Evolutionary conservation across 2,797 vertebrate species (phyloP), one percentile per base, ranked within the genome.

Genomic region (Pempheris klunzingeri): DNA sequence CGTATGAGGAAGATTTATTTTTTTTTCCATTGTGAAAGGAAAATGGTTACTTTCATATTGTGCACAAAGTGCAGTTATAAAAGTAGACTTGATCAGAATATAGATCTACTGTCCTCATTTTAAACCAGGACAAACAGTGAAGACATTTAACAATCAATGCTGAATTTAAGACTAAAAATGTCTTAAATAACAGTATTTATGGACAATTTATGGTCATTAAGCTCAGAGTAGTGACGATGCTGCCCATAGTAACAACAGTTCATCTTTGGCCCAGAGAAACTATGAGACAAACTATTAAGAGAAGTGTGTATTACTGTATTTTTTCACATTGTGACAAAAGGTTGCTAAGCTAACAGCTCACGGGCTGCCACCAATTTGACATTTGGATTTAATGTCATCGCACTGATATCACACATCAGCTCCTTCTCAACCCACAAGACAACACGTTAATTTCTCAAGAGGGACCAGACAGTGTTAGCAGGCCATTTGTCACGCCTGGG

Each of bases 401-500:
- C 39, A 36, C 41, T 52, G 74, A 84, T 77, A 75, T 64, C 78
- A 60, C 58, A 71, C 66, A 50, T 64, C 5, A 22, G 68, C 63
- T 76, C 75, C 74, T 26, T 55, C 71, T 81, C 78, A 66, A 54
- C 67, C 66, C 81, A 57, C 52, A 38, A 41, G 70, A 57, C 72
- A 71, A 70, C 77, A 60, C 74, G 72, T 82, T 88, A 3, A 86
- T 89, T 78, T 77, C 73, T 87, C 84, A 75, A 44, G 54, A 82
- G 77, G 50, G 46, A 80, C 58, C 75, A 80, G 78, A 64, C 63
- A 30, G 69, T 74, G 80, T 79, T 71, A 83, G 68, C 54, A 69
- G 72, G 66, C 49, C 50, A 77, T 85, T 85, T 78, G 90, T 88
- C 85, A 91, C n/a, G n/a, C 74, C 74, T 64, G 38, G 68, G 77